Evolutionary conservation across 2,113 vertebrate species (phyloP).

Genomic region (Natator depressus): DNA sequence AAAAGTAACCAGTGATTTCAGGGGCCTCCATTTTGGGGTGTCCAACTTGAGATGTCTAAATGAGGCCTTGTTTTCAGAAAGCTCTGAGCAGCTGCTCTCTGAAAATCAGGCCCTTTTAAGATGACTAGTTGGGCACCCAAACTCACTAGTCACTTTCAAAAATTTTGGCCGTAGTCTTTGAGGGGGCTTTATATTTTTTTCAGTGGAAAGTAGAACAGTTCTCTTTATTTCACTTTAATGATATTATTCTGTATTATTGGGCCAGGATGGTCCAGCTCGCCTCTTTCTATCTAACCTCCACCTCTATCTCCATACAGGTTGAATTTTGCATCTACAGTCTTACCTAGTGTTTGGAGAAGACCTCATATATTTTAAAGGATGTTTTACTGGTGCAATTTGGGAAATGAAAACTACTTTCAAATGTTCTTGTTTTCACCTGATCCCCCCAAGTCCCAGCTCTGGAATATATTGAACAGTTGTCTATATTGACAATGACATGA

Average conservation of each 20-base stretch:
- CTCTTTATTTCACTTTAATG: neutral
- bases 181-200: neutral
- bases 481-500: constrained; percentile 52
- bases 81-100: neutral
- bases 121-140: neutral
- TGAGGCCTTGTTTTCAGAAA: neutral
- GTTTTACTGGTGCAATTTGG: constrained; percentile 17
- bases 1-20: neutral
- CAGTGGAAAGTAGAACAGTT: neutral
- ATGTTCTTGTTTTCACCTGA: constrained; percentile 22
- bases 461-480: constrained; percentile 61
- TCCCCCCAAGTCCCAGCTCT: constrained; percentile 76
- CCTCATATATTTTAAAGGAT: constrained; percentile 7
- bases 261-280: neutral
- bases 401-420: constrained; percentile 43
- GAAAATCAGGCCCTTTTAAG: neutral
- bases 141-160: neutral
- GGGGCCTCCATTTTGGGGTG: neutral
- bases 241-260: neutral
- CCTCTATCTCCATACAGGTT: neutral
- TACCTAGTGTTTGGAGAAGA: constrained; percentile 29
- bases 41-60: neutral
- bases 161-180: neutral
- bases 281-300: constrained; percentile 11
- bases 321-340: neutral